Conservation (phyloP, 2,797 vertebrate species). For the Chelidonichthys spinosus region DNA sequence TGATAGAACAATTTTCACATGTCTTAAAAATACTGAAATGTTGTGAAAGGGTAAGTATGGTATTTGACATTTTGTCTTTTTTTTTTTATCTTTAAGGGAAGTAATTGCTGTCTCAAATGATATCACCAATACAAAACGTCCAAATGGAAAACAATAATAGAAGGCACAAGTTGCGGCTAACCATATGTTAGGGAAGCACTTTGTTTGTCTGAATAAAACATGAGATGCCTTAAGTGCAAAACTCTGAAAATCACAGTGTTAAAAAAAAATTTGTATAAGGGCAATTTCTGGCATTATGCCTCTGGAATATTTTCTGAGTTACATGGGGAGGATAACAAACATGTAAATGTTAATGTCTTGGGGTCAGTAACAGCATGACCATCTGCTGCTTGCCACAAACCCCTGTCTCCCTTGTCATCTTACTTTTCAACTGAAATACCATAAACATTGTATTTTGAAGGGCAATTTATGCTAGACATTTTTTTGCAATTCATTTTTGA, state of each 20-base stretch:
- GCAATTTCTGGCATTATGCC: constrained; percentile 30
- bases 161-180: neutral
- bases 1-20: neutral
- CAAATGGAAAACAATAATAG: constrained; percentile 9
- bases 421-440: constrained; percentile 45
- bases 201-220: constrained; percentile 11
- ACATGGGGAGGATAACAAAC: constrained; percentile 19
- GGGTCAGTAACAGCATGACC: constrained; percentile 54
- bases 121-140: neutral
- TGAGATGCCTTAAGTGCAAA: constrained; percentile 1
- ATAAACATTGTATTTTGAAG: constrained; percentile 46
- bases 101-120: neutral
- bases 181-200: neutral
- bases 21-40: constrained; percentile 1
- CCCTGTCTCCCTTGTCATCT: constrained; percentile 17
- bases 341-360: constrained; percentile 57
- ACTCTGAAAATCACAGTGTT: constrained; percentile 3
- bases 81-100: neutral
- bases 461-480: neutral
- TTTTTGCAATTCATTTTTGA: neutral
- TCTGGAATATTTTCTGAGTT: constrained; percentile 8
- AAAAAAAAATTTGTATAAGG: constrained; percentile 20
- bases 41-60: neutral
- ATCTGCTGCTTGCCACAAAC: constrained; percentile 43
- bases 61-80: neutral